Evolutionary conservation across 1,140 invertebrate genomes (phyloP), one percentile per base, ranked within the genome.

Genomic region (Himalopsyche phryganea): DNA sequence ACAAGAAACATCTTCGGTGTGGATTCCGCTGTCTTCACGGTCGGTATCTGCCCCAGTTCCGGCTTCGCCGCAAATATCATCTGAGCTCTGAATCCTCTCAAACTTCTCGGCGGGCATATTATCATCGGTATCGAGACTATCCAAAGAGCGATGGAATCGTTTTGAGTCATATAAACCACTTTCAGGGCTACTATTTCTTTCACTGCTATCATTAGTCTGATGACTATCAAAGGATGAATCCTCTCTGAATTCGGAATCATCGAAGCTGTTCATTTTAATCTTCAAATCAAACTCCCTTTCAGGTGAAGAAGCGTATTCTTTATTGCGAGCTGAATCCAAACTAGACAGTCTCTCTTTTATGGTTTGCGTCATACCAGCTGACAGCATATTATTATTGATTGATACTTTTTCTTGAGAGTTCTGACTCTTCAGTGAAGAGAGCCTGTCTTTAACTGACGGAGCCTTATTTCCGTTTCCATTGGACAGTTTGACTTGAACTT

Each of bases 21-120:
- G 88, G 49, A 91, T 90, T 2, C 89, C 89, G 51, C 87, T 90
- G 64, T 91, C 89, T 69, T 91, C 89, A 10, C 85, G 79, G 71
- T 90, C 86, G 7, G 86, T 87, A 50, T 88, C 86, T 46, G 77
- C 80, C 32, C 73, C 72, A 33, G 78, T 73, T 18, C 74, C 73
- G 54, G 74, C 72, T 58, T 76, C 71, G 67, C 67, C 83, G 75
- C 72, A 85, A 72, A 69, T 83, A 63, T 73, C 84, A 79, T 86
- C 83, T 28, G 85, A 75, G 64, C 83, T 85, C 66, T 85, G 85
- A 13, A 85, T 81, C 40, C 84, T 78, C 65, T 85, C 84, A 63
- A 85, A 85, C 1, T 81, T 83, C 49, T 80, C 78, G 11, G 68
- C 73, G 53, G 71, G 78, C 58, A 69, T 69, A 65, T 75, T 75